A percentile compares a stretch with the other conserved stretches of the same genome.
These are phyloP conservation scores for Merluccius polli DNA, from an alignment of 2,797 vertebrate species.

Conservation along the genomic window DNA sequence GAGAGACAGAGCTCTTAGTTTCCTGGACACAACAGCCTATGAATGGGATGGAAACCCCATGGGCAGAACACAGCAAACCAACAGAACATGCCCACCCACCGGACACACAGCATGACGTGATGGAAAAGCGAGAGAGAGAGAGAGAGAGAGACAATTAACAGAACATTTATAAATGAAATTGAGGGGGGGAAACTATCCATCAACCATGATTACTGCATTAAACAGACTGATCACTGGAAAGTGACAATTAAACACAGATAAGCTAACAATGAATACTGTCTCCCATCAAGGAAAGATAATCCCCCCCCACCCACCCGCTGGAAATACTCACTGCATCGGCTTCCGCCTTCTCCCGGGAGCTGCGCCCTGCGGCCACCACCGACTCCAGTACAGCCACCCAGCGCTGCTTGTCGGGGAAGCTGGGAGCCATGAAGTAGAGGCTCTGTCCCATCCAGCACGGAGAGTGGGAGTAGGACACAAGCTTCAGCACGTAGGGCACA, in stretches of 20 bases:
- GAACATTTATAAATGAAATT: constrained; percentile 46
- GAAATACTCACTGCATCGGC: constrained; percentile 92
- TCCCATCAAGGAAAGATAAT: not conserved
- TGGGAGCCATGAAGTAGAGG: constrained; percentile 92
- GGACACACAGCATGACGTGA: constrained; percentile 51
- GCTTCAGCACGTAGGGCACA: constrained; percentile 92
- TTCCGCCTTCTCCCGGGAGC: constrained; percentile 94
- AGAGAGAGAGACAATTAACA: constrained; percentile 65
- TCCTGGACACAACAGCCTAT: constrained; percentile 67
- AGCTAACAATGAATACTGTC: not conserved
- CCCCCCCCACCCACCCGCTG: not conserved
- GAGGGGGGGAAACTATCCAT: constrained; percentile 16
- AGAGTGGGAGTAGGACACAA: constrained; percentile 90
- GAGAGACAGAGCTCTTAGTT: constrained; percentile 65
- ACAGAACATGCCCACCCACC: constrained; percentile 55
- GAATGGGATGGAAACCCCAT: constrained; percentile 55
- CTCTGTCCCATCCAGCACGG: constrained; percentile 95
- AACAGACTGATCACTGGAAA: not conserved
- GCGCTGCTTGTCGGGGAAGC: constrained; percentile 97
- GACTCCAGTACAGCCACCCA: constrained; percentile 97
- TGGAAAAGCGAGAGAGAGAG: constrained; percentile 63
- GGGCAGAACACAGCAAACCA: constrained; percentile 54
- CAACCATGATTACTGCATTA: constrained; percentile 6
- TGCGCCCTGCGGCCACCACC: constrained; percentile 86
- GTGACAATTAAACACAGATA: not conserved